Percentiles rank a stretch among this genome's conserved stretches.
These are phyloP conservation scores for Cephalopachus bancanus DNA, from an alignment of 2,797 vertebrate species.

Conservation along the genomic window DNA sequence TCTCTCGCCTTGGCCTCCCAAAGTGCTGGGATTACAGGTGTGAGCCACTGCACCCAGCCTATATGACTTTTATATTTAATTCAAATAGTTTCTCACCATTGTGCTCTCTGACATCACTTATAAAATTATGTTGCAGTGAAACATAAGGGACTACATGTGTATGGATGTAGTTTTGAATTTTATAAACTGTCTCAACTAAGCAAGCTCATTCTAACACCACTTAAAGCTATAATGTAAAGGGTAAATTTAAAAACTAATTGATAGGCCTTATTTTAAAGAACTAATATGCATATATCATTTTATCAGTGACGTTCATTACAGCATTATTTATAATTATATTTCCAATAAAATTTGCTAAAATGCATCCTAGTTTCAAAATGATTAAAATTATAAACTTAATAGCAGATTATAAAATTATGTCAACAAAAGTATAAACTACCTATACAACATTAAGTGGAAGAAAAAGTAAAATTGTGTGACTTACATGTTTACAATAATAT, in stretches of 20 bases:
- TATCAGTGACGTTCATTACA: not conserved
- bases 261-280: not conserved
- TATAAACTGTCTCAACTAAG: not conserved
- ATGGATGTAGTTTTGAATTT: not conserved
- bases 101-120: not conserved
- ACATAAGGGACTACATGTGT: not conserved
- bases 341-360: constrained; percentile 27
- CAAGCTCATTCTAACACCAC: not conserved
- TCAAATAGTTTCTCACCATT: not conserved
- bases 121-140: not conserved
- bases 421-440: not conserved
- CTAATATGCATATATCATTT: not conserved
- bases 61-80: not conserved
- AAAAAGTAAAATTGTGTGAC: not conserved
- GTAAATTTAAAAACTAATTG: not conserved
- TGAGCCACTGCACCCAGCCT: too few species aligned
- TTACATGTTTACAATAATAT: not conserved
- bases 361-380: not conserved
- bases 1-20: too few species aligned
- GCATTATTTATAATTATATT: not conserved
- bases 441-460: too few species aligned
- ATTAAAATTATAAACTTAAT: not conserved
- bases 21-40: too few species aligned
- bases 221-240: not conserved
- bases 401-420: not conserved